A percentile compares a stretch with the other conserved stretches of the same genome.
phyloP scores from a whole-genome alignment of 2,797 vertebrate species.

The Gymnoscopelus braueri region DNA sequence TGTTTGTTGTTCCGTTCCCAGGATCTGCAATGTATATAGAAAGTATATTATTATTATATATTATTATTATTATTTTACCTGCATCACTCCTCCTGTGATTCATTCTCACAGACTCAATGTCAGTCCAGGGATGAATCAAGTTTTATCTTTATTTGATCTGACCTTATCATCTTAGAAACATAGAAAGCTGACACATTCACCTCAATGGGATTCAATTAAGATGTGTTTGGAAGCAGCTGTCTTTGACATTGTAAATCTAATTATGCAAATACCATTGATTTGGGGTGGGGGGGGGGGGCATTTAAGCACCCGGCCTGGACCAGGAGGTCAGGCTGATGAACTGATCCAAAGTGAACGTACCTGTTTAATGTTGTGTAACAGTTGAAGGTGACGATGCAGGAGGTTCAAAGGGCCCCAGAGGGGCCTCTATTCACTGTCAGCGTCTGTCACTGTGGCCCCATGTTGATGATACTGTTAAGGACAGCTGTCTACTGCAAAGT shows the following conservation, averaged over 20 bases:
- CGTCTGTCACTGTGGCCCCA: constrained; percentile 47
- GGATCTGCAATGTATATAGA: too few species aligned
- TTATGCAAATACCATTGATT: constrained; percentile 70
- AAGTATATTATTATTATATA: too few species aligned
- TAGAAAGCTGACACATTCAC: constrained; percentile 31
- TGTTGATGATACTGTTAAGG: constrained; percentile 60
- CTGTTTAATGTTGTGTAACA: constrained; percentile 34
- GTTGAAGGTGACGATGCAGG: constrained; percentile 57
- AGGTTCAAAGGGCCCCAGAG: constrained; percentile 29
- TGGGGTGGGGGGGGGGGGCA: constrained; percentile 46
- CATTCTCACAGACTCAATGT: background rate
- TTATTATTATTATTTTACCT: too few species aligned
- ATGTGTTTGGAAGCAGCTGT: constrained; percentile 29
- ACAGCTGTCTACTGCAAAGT: constrained; percentile 71
- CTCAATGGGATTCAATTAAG: constrained; percentile 22
- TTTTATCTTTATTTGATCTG: background rate
- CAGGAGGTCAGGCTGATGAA: constrained; percentile 60
- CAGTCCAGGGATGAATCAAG: too few species aligned
- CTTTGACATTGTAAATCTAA: constrained; percentile 68
- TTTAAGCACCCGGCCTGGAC: constrained; percentile 37
- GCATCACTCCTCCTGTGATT: too few species aligned
- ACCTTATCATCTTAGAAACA: background rate
- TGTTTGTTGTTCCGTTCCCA: too few species aligned
- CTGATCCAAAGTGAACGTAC: constrained; percentile 58
- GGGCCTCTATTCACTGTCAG: constrained; percentile 38